Percentiles rank a stretch among this genome's conserved stretches.
Evolutionary conservation across 2,113 vertebrate genomes (phyloP).

Genomic region (Agelaius tricolor): DNA sequence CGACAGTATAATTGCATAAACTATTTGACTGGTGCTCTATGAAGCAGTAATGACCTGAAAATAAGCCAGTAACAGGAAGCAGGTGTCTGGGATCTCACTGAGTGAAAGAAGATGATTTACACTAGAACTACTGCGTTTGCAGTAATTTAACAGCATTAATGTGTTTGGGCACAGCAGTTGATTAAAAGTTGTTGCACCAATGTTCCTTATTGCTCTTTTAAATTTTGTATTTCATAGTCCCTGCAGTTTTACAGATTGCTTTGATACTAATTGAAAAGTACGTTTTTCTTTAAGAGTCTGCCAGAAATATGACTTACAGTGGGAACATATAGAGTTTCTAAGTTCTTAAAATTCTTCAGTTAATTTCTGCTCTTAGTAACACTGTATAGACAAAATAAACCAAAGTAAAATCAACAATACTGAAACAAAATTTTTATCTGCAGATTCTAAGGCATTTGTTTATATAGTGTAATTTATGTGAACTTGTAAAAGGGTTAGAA

Average conservation of each 20-base stretch:
- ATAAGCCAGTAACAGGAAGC: slow-evolving; percentile 82
- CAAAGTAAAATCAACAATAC: slow-evolving; percentile 32
- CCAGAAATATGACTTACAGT: slow-evolving; percentile 47
- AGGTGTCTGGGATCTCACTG: slow-evolving; percentile 76
- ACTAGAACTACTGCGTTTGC: slow-evolving; percentile 73
- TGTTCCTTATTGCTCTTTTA: slow-evolving; percentile 77
- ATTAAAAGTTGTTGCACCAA: slow-evolving; percentile 84
- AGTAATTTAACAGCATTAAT: slow-evolving; percentile 75
- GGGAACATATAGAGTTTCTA: slow-evolving; percentile 20
- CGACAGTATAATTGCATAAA: slow-evolving; percentile 69
- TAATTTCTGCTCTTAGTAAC: slow-evolving; percentile 62
- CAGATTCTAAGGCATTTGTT: slow-evolving; percentile 35
- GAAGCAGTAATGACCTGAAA: slow-evolving; percentile 84
- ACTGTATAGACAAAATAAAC: slow-evolving; percentile 23
- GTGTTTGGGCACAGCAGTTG: slow-evolving; percentile 77
- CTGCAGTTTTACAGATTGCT: slow-evolving; percentile 73
- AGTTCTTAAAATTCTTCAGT: slow-evolving; percentile 59
- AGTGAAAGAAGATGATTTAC: slow-evolving; percentile 78
- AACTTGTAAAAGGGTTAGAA: slow-evolving; percentile 52
- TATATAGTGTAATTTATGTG: slow-evolving; percentile 58
- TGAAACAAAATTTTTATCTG: slow-evolving; percentile 37
- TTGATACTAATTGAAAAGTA: slow-evolving; percentile 77
- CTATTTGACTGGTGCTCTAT: slow-evolving; percentile 77
- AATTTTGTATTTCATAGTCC: slow-evolving; percentile 68
- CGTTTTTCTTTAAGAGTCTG: slow-evolving; percentile 63